These are phyloP conservation scores for Pogonomyrmex californicus DNA, from an alignment of 1,140 invertebrate genomes.

Conservation along the genomic window DNA sequence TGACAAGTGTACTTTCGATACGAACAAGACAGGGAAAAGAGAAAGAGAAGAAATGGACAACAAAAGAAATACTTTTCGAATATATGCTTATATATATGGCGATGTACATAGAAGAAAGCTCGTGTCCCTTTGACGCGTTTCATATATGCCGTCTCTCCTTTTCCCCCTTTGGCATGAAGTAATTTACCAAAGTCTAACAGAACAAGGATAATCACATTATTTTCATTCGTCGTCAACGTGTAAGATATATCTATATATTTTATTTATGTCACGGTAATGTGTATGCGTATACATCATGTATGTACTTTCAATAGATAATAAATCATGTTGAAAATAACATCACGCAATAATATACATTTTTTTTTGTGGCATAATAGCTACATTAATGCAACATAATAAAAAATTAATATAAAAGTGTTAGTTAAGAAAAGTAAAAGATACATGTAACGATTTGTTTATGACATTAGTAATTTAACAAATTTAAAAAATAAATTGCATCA, in stretches of 20 bases:
- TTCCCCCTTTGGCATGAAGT: conserved; percentile 36
- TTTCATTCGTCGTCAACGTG: conserved; percentile 63
- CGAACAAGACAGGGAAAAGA: not conserved
- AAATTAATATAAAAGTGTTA: not conserved
- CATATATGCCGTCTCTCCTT: conserved; percentile 35
- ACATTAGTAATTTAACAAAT: not conserved
- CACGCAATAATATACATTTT: not conserved
- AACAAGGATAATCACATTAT: conserved; percentile 61
- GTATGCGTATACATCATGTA: conserved; percentile 52
- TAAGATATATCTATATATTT: conserved; percentile 70
- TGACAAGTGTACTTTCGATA: conserved; percentile 47
- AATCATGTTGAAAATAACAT: conserved; percentile 47
- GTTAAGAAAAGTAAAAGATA: not conserved
- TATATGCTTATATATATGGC: not conserved
- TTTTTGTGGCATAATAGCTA: not conserved
- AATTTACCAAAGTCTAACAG: conserved; percentile 69
- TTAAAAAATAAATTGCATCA: not conserved
- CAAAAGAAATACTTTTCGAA: conserved; percentile 15
- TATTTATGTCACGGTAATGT: conserved; percentile 66
- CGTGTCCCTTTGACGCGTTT: not conserved
- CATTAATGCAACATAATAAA: conserved; percentile 15
- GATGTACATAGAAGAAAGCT: conserved; percentile 10
- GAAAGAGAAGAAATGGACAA: not conserved
- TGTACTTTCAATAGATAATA: conserved; percentile 65
- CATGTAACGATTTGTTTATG: not conserved